Base-by-base conservation (phyloP, 2,797 vertebrate species). In the Chelidonichthys spinosus region DNA sequence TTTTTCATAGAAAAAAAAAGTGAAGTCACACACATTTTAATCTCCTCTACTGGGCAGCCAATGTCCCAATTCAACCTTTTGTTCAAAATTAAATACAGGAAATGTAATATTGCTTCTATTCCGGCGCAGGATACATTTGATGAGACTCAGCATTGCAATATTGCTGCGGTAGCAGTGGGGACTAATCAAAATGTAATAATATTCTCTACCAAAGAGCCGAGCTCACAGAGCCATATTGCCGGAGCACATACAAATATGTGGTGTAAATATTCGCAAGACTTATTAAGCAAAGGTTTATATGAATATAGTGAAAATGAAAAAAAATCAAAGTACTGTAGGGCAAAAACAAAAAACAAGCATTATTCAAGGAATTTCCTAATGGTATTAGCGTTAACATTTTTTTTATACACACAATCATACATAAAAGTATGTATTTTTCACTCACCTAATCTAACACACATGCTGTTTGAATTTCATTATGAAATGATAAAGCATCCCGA, bases 21-120 rank as follows among this genome's bases (percentile, higher is more conserved):
- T 65, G 72, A 80, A 82, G 74, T 81, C 82, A 85, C 75, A 82
- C 78, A 90, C 63, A 85, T 87, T 90, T 91, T 87, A 92, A 92
- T 91, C 83, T 85, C 66, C 68, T 86, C 79, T 80, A 36, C 78
- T 78, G 72, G 78, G 82, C 81, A 75, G 86, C 87, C 74, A 85
- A 85, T 77, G 85, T 90, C 85, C 86, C 87, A 79, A 75, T 82
- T 84, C 84, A 78, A 82, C 85, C 75, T 91, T 82, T 80, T 40
- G 50, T 72, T 85, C 77, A 72, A 91, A 91, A 93, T 91, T 87
- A 89, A 88, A 92, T 90, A 85, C 69, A 89, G 76, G 80, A 91
- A 87, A 88, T 82, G 79, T 83, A 88, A 87, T 92, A 82, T 86
- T 90, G 88, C 71, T 85, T 75, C 73, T 65, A 50, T 66, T 89